Conservation (phyloP, 2,113 vertebrate species). For the Brachypodius melanocephalos region DNA sequence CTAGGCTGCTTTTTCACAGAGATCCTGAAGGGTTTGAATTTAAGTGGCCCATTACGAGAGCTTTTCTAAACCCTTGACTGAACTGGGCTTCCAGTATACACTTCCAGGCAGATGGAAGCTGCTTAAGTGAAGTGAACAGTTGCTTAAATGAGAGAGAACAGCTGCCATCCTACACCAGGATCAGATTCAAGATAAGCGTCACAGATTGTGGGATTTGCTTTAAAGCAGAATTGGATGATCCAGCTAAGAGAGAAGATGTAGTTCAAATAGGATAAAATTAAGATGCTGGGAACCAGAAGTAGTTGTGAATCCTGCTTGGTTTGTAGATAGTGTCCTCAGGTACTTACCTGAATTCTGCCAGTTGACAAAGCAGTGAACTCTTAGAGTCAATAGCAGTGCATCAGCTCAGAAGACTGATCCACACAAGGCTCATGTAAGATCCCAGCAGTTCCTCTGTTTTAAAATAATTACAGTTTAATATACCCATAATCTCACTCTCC, state of each 20-base stretch:
- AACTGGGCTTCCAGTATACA: neutral
- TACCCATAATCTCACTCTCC: neutral
- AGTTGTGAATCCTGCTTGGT: neutral
- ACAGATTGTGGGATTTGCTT: neutral
- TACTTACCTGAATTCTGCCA: neutral
- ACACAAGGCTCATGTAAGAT: neutral
- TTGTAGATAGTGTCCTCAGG: neutral
- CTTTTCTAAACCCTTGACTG: neutral
- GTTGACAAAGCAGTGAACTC: neutral
- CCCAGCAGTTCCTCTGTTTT: neutral
- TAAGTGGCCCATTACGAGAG: neutral
- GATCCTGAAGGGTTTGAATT: neutral
- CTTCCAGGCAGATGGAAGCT: conserved; percentile 2
- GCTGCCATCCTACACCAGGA: neutral
- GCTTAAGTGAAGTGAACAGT: neutral
- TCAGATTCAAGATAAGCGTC: neutral
- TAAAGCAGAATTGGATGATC: neutral
- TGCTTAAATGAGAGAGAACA: neutral
- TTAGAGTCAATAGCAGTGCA: neutral
- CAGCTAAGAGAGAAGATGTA: neutral
- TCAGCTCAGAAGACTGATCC: neutral
- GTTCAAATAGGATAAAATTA: neutral
- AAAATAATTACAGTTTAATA: neutral
- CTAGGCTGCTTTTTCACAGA: neutral
- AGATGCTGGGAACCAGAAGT: neutral